A percentile compares a stretch with the other conserved stretches of the same genome.
These are phyloP conservation scores for Gisinianus flammeolus DNA, from an alignment of 2,888 invertebrate genomes.

Conservation along the genomic window DNA sequence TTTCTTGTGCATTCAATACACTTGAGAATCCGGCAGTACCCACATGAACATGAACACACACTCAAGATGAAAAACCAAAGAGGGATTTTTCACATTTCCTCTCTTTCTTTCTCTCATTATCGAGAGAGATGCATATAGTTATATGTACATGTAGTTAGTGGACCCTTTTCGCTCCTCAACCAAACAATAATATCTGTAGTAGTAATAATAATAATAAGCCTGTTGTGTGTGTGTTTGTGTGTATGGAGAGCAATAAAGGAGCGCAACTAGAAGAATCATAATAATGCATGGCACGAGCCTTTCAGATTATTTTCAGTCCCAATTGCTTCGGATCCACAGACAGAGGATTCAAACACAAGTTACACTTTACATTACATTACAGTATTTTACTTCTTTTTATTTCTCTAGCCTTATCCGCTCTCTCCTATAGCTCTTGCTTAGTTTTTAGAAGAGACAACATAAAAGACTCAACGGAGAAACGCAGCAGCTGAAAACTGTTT, in stretches of 20 bases:
- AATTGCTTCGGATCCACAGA: neutral
- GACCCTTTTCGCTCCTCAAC: no score
- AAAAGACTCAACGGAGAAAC: no score
- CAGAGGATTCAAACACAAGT: neutral
- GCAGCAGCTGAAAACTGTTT: no score
- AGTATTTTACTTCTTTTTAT: neutral
- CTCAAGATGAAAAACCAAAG: neutral
- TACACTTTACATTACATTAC: neutral
- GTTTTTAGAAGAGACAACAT: no score
- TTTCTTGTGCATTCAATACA: neutral
- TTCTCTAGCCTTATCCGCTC: neutral
- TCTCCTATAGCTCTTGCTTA: no score
- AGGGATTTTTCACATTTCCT: neutral
- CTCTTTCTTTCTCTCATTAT: neutral
- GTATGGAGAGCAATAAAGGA: neutral
- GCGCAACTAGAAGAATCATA: neutral
- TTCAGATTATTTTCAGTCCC: neutral
- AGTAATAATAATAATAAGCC: neutral
- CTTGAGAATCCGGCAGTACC: neutral
- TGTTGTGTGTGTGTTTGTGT: neutral
- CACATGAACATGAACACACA: neutral
- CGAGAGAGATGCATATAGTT: no score
- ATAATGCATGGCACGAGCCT: neutral
- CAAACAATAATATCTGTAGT: neutral
- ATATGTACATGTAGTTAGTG: no score